phyloP scores from a whole-genome alignment of 2,113 vertebrate species.

The Anser brachyrhynchus region DNA sequence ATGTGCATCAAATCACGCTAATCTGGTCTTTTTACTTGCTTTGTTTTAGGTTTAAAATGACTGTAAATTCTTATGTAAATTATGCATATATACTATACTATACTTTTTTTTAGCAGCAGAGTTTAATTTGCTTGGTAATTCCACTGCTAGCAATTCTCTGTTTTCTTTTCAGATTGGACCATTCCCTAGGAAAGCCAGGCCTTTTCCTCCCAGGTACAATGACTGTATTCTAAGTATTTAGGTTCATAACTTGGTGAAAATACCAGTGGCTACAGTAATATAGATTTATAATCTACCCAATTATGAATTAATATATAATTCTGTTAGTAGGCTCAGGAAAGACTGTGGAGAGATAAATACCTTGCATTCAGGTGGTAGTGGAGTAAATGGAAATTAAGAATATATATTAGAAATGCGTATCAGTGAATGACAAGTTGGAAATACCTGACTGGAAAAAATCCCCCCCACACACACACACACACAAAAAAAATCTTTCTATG shows the following conservation, averaged over 20 bases:
- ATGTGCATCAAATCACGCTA: background rate
- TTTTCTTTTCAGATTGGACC: slow-evolving; percentile 76
- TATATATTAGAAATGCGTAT: background rate
- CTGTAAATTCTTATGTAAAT: slow-evolving; percentile 20
- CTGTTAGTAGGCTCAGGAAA: background rate
- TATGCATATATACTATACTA: background rate
- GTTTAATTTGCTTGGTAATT: background rate
- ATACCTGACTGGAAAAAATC: background rate
- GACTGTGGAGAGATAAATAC: background rate
- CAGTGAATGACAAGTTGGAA: background rate
- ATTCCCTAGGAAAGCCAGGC: slow-evolving; percentile 80
- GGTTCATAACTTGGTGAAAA: background rate
- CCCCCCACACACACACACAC: too few relatives aligned
- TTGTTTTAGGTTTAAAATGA: slow-evolving; percentile 9
- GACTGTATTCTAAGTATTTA: background rate
- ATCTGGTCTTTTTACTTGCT: background rate
- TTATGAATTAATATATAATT: background rate
- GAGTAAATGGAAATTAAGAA: background rate
- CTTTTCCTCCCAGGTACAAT: slow-evolving; percentile 81
- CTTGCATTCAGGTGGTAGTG: background rate
- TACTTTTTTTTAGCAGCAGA: background rate
- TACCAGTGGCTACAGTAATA: background rate
- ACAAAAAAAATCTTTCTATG: background rate
- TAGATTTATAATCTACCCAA: background rate
- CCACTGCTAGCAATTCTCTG: background rate